Evolutionary conservation across 2,113 vertebrate genomes (phyloP), one percentile per base, ranked within the genome.

Genomic region (Geococcyx californianus): DNA sequence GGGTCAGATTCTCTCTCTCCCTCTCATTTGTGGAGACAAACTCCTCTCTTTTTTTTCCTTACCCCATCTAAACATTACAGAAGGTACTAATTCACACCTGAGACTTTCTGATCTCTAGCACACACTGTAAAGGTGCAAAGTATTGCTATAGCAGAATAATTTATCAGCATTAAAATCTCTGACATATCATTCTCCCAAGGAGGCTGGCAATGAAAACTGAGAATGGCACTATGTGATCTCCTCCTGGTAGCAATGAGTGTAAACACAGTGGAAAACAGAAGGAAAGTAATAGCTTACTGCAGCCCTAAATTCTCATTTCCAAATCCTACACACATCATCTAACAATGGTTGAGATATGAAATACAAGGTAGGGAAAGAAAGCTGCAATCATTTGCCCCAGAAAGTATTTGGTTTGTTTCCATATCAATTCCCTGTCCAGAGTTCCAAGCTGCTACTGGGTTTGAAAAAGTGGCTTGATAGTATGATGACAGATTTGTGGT

Each of bases 191-290:
- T 96, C 93, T 96, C 86, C 89, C 93, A 63, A 70, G 78, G 68
- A 96, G 94, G 72, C 83, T 86, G 31, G 86, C 84, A 92, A 2
- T 72, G 90, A 70, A 66, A 89, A 62, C 38, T 5, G 92, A 54
- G 84, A 91, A 87, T 70, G 89, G 86, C 87, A 66, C 66, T 4
- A 16, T 54, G 84, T 83, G 77, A 87, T 84, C 87, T 93, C 76
- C 85, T 92, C 44, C 90, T 91, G 89, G 60, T 90, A 55, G 80
- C 90, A 80, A 55, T 64, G 80, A 84, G 47, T 67, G 88, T 49
- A 67, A 89, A 94, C 91, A 80, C 94, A 95, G 93, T 74, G 74
- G 88, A 81, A 55, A 93, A 49, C 86, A 96, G 93, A 85, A 95
- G 94, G 87, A 23, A 77, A 80, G 74, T 40, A 56, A 89, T 79